A percentile compares a stretch with the other conserved stretches of the same genome.
Evolutionary conservation across 1,140 invertebrate genomes (phyloP).

Genomic region (Drosophila miranda): DNA sequence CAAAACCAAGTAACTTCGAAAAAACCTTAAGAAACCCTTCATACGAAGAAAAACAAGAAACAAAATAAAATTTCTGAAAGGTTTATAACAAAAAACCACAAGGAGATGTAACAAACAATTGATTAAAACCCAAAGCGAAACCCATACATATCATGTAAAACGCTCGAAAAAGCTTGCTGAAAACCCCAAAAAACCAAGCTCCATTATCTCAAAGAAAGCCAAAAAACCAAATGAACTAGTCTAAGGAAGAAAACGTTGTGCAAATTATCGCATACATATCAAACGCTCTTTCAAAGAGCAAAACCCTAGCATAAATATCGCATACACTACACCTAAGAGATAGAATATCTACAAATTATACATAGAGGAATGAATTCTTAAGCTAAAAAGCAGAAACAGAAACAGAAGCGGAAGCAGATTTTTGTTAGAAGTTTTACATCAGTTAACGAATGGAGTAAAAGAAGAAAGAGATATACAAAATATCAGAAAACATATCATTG

Average conservation of each 20-base stretch:
- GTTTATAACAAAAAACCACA: too few relatives aligned
- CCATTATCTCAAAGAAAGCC: conserved; percentile 4
- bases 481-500: conserved; percentile 39
- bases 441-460: conserved; percentile 3
- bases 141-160: conserved; percentile 52
- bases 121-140: conserved; percentile 1
- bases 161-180: conserved; percentile 19
- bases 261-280: conserved; percentile 76
- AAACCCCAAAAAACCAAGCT: conserved; percentile 10
- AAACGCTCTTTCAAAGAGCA: conserved; percentile 68
- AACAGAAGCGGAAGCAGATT: conserved; percentile 6
- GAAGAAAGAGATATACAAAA: conserved; percentile 22
- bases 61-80: too few relatives aligned
- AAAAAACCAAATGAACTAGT: conserved; percentile 63
- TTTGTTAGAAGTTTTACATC: conserved; percentile 69
- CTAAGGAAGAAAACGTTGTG: conserved; percentile 43
- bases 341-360: conserved; percentile 24
- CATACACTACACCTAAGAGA: conserved; percentile 29
- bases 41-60: too few relatives aligned
- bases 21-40: too few relatives aligned
- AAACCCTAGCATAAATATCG: conserved; percentile 46
- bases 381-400: background rate
- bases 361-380: conserved; percentile 6
- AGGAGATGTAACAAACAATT: too few relatives aligned
- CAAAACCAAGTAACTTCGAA: too few relatives aligned